Base-by-base conservation (phyloP, 2,797 vertebrate genomes). In the Urophycis tenuis region DNA sequence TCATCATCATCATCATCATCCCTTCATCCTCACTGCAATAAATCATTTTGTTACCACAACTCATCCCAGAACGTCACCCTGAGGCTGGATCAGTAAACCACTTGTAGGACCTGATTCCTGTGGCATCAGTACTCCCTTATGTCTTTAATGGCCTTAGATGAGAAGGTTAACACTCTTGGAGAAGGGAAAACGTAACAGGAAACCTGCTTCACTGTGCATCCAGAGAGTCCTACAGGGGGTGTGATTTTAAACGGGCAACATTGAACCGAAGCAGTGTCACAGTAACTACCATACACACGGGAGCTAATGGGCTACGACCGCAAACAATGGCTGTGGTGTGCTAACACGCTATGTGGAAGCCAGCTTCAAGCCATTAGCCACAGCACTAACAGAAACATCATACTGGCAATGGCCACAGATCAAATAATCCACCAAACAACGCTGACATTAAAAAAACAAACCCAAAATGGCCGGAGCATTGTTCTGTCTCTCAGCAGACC, bases 221-320 rank as follows among this genome's bases (percentile, higher is more conserved):
- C 34, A 29, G 53, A 74, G 36, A 45, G 81, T 82, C 67, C 67
- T 77, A 41, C 74, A 81, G 41, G 17, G 25, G 84, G 53, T 25
- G 53, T 10, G 35, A 87, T 81, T 84, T 79, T 34, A 74, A 82
- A 81, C 25, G 14, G 84, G 70, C 73, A 80, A 85, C 83, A 87
- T 71, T 79, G 84, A 87, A 71, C 82, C 81, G 30, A 83, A 86
- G 82, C 80, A 77, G 83, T 64, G 53, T 25, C 9, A 64, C 53
- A 29, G 22, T 64, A 64, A 64, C 29, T 64, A 64, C 53, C 53
- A 64, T 25, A 64, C 11, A 64, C 53, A 64, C 7, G 53, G 19
- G 53, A 25, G 53, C 53, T 64, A 64, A 25, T 64, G n/a, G n/a
- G 53, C 53, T 64, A 25, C 53, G 29, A 25, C 53, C 53, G 25